Evolutionary conservation across 2,797 vertebrate genomes (phyloP).

Genomic region (Eupleurogrammus muticus): DNA sequence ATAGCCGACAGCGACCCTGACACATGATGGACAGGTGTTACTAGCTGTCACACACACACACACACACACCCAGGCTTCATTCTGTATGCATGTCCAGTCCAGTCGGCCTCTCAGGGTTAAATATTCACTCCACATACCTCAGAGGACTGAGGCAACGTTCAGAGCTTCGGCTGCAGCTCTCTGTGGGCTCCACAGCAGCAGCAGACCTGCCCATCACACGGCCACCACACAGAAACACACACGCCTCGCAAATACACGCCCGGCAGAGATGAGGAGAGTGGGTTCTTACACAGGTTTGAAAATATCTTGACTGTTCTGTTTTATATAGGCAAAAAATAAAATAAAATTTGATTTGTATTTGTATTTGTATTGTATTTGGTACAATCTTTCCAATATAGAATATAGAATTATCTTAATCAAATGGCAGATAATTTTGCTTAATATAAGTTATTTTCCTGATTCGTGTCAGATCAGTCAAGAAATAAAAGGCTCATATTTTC

Average conservation of each 20-base stretch:
- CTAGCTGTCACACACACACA: conserved; percentile 8
- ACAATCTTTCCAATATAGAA: too few species aligned
- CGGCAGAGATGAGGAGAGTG: conserved; percentile 5
- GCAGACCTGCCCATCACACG: conserved; percentile 3
- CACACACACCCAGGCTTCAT: conserved; percentile 1
- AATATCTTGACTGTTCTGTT: background rate
- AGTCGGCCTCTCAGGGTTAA: conserved; percentile 15
- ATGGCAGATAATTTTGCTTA: too few species aligned
- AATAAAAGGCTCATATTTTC: too few species aligned
- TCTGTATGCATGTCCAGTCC: conserved; percentile 21
- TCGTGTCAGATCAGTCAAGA: too few species aligned
- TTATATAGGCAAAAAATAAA: too few species aligned
- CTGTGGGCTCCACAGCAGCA: background rate
- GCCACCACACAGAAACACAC: conserved; percentile 11
- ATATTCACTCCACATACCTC: conserved; percentile 28
- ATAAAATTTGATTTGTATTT: too few species aligned
- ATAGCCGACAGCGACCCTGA: conserved; percentile 13
- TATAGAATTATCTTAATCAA: too few species aligned
- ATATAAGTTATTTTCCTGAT: too few species aligned
- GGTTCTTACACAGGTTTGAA: background rate
- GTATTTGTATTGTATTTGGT: too few species aligned
- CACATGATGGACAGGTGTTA: conserved; percentile 43
- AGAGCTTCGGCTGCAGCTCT: conserved; percentile 1
- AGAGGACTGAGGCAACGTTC: conserved; percentile 12
- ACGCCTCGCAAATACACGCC: background rate